phyloP scores from a whole-genome alignment of 2,797 vertebrate species.

The Sternotherus odoratus region DNA sequence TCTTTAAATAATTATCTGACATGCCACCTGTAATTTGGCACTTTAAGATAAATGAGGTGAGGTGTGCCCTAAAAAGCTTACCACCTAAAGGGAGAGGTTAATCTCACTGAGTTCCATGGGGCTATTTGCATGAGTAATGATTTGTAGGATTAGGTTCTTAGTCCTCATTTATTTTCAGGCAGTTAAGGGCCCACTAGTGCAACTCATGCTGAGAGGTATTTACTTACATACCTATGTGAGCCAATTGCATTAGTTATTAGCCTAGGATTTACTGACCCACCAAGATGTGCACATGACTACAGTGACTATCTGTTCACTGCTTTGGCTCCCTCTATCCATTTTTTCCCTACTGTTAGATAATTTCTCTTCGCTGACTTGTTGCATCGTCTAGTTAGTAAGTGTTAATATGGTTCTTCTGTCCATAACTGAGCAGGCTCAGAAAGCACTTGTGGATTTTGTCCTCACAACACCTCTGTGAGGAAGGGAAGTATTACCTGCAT shows the following conservation, averaged over 20 bases:
- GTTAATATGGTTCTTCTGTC: neutral
- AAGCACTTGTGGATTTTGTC: neutral
- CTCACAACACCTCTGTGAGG: fast-evolving
- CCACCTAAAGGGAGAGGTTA: neutral
- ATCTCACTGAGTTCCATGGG: neutral
- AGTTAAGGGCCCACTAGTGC: neutral
- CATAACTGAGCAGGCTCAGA: neutral
- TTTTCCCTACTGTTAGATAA: neutral
- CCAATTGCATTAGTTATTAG: no score
- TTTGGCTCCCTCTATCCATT: neutral
- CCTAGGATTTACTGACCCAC: neutral
- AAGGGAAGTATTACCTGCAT: neutral
- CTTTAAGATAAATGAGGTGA: neutral
- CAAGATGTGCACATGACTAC: neutral
- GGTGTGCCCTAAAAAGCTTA: neutral
- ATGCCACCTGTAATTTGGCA: neutral
- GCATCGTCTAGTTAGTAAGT: neutral
- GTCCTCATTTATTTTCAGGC: neutral
- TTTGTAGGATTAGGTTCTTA: neutral
- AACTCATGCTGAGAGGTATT: neutral
- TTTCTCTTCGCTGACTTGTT: neutral
- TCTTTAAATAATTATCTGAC: neutral
- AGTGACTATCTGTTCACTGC: neutral
- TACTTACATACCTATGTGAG: no score
- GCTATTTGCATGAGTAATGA: neutral